These are phyloP conservation scores for Actinostola sp. DNA, from an alignment of 92 coral and sea anemone species.

Conservation along the genomic window DNA sequence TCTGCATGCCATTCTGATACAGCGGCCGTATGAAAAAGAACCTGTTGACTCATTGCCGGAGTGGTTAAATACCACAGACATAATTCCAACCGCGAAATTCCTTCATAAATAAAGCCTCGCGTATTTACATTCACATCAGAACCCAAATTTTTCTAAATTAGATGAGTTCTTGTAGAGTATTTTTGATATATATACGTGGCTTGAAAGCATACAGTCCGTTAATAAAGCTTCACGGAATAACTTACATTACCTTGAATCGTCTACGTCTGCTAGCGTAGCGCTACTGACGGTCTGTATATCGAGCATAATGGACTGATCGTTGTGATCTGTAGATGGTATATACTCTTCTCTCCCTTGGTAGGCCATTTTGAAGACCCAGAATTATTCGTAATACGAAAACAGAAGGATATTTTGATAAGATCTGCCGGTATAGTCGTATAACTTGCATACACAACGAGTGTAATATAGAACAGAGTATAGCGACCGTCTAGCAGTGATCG, in stretches of 20 bases:
- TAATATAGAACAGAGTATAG: no score
- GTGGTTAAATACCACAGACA: no score
- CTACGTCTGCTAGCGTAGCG: neutral
- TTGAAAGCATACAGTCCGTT: neutral
- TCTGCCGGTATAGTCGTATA: neutral
- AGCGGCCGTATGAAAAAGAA: no score
- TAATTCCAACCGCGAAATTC: no score
- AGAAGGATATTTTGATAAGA: slow-evolving; percentile 7
- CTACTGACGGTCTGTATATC: neutral
- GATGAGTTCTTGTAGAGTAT: no score
- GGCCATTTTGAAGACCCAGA: neutral
- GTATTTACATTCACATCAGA: no score
- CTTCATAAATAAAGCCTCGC: no score
- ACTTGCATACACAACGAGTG: neutral
- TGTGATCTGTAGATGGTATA: neutral
- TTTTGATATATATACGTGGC: neutral
- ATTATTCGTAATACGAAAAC: neutral
- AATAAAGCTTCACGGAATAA: neutral
- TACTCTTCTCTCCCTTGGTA: neutral
- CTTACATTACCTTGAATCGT: neutral
- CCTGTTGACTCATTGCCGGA: no score
- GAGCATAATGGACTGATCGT: neutral
- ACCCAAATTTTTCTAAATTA: no score
- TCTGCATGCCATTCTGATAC: no score
- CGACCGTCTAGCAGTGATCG: no score